These are phyloP conservation scores for Microcebus griseorufus DNA, from an alignment of 2,113 vertebrate species.

Conservation along the genomic window DNA sequence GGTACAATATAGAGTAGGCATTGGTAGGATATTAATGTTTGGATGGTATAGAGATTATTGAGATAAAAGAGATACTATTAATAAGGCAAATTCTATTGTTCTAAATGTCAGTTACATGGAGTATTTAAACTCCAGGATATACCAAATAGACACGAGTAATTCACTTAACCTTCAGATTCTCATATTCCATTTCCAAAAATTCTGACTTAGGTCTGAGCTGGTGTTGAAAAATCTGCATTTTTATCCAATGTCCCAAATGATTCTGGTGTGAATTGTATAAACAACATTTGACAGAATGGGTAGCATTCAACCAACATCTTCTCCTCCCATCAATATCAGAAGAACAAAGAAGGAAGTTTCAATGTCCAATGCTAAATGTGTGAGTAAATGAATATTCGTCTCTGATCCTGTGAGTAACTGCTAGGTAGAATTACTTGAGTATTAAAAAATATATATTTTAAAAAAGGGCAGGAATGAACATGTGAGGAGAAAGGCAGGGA, in stretches of 20 bases:
- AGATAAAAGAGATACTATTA: background rate
- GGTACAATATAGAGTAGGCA: background rate
- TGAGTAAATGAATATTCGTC: background rate
- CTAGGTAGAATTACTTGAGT: background rate
- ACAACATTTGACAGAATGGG: background rate
- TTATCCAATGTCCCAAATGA: background rate
- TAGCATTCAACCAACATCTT: background rate
- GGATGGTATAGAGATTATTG: background rate
- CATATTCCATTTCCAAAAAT: background rate
- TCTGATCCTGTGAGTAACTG: background rate
- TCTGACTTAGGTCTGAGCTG: background rate
- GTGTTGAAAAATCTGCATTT: background rate
- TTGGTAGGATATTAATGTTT: background rate
- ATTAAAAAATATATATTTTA: constrained; percentile 4
- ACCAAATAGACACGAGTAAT: background rate
- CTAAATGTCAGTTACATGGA: background rate
- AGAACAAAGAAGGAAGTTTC: background rate
- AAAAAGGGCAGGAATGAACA: background rate
- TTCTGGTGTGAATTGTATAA: background rate
- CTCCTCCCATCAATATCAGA: background rate
- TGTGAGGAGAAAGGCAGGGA: background rate
- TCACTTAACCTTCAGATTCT: constrained; percentile 10
- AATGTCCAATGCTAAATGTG: background rate
- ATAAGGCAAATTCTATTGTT: background rate
- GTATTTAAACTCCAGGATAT: background rate